These are phyloP conservation scores for Porites rus DNA, from an alignment of 92 coral and sea anemone genomes.

Conservation along the genomic window DNA sequence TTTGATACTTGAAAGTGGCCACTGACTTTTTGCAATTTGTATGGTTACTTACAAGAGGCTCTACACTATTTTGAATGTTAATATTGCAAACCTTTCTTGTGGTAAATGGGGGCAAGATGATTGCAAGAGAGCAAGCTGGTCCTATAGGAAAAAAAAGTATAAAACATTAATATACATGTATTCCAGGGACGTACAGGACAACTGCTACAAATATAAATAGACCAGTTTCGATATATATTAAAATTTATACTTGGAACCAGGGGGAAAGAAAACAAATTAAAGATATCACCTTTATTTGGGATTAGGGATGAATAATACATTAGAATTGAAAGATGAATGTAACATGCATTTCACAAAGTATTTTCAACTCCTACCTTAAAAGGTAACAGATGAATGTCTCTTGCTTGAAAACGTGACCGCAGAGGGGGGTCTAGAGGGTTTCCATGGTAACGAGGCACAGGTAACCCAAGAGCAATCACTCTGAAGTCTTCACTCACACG, in stretches of 20 bases:
- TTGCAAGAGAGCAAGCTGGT: slow-evolving; percentile 82
- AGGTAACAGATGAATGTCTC: slow-evolving; percentile 89
- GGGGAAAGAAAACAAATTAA: too few relatives aligned
- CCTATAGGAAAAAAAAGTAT: slow-evolving; percentile 53
- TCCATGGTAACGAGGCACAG: slow-evolving; percentile 99
- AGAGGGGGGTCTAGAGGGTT: slow-evolving; percentile 97
- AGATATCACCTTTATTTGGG: too few relatives aligned
- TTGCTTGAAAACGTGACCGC: slow-evolving; percentile 95
- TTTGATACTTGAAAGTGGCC: too few relatives aligned
- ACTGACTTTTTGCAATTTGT: too few relatives aligned
- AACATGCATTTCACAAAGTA: neutral
- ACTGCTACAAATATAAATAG: too few relatives aligned
- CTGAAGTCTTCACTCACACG: slow-evolving; percentile 98
- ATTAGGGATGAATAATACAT: too few relatives aligned
- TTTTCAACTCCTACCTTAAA: slow-evolving; percentile 75
- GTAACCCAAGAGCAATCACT: slow-evolving; percentile 96
- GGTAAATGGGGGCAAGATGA: slow-evolving; percentile 66
- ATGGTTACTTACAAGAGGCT: too few relatives aligned
- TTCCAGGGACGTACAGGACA: too few relatives aligned
- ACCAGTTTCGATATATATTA: too few relatives aligned
- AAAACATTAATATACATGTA: neutral
- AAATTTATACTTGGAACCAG: too few relatives aligned
- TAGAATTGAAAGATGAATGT: too few relatives aligned
- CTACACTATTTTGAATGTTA: neutral
- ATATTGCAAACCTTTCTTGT: slow-evolving; percentile 76